A percentile compares a stretch with the other conserved stretches of the same genome.
Conservation (phyloP, 2,888 invertebrate species). For the Aphrophora alni region DNA sequence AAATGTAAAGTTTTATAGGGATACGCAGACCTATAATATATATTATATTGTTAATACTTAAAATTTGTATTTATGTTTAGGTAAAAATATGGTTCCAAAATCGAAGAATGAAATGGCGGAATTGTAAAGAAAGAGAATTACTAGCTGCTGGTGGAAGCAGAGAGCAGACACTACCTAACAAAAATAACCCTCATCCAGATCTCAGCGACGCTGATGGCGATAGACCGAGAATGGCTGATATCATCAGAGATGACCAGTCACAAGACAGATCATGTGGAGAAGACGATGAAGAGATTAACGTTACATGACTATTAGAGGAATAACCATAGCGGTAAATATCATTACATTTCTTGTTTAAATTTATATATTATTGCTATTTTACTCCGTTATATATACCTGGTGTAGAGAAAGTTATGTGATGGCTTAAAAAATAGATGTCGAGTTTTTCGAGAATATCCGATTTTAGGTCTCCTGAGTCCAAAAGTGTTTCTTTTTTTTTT, state of each 20-base stretch:
- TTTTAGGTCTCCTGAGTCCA: too few species aligned
- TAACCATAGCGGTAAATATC: neutral
- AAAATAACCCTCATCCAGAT: conserved; percentile 96
- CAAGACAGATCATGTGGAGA: conserved; percentile 62
- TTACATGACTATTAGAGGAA: conserved; percentile 71
- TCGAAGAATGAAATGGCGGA: conserved; percentile 98
- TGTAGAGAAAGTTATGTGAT: too few species aligned
- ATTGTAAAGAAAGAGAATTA: conserved; percentile 94
- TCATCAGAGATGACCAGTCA: conserved; percentile 57
- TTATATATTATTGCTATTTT: too few species aligned
- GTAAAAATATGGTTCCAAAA: conserved; percentile 96
- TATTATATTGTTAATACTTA: too few species aligned
- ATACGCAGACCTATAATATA: too few species aligned
- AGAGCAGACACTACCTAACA: conserved; percentile 94
- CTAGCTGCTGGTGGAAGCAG: conserved; percentile 92
- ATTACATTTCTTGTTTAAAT: too few species aligned
- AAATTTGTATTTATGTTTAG: conserved; percentile 59
- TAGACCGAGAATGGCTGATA: conserved; percentile 59
- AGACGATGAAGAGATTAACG: conserved; percentile 86
- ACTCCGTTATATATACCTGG: too few species aligned
- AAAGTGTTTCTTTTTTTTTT: too few species aligned
- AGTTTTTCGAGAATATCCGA: too few species aligned
- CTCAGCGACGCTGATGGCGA: conserved; percentile 91
- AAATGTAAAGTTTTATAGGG: too few species aligned
- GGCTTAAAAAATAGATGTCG: too few species aligned